Percentiles rank a stretch among this genome's conserved stretches.
Evolutionary conservation across 2,888 invertebrate genomes (phyloP).

Genomic region (Drosophila mercatorum): DNA sequence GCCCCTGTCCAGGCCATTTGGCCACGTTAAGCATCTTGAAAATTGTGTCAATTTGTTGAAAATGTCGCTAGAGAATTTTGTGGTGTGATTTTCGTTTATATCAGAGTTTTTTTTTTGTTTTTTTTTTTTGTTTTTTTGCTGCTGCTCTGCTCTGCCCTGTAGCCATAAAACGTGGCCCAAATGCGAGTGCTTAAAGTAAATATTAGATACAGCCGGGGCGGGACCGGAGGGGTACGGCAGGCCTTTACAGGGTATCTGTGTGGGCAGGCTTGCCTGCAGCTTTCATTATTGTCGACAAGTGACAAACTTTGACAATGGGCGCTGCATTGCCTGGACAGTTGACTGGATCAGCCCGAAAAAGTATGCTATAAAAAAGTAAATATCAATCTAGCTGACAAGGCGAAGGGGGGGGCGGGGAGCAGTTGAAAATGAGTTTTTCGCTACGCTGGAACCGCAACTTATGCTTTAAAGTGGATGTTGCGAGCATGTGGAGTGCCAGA

Average conservation of each 20-base stretch:
- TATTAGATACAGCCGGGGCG: background rate
- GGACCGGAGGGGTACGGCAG: background rate
- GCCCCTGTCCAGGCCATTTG: slow-evolving; percentile 59
- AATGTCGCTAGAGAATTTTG: slow-evolving; percentile 77
- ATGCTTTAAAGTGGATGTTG: slow-evolving; percentile 78
- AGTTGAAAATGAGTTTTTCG: slow-evolving; percentile 66
- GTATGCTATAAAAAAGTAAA: slow-evolving; percentile 63
- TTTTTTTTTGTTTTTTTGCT: background rate
- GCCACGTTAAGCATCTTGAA: slow-evolving; percentile 73
- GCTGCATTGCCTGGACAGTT: slow-evolving; percentile 24
- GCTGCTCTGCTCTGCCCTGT: slow-evolving; percentile 18
- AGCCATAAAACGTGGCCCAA: slow-evolving; percentile 1
- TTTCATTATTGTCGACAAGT: slow-evolving; percentile 46
- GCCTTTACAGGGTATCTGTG: slow-evolving; percentile 10
- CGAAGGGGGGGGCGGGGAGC: slow-evolving; percentile 1
- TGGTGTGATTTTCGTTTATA: slow-evolving; percentile 72
- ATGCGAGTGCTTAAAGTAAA: slow-evolving; percentile 2
- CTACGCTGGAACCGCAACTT: slow-evolving; percentile 80
- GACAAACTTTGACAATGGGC: slow-evolving; percentile 37
- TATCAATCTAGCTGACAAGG: slow-evolving; percentile 57
- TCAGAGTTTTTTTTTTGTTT: slow-evolving; percentile 18
- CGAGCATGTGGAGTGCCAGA: slow-evolving; percentile 53
- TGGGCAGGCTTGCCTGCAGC: background rate
- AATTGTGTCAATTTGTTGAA: slow-evolving; percentile 82
- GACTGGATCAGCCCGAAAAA: slow-evolving; percentile 36